Evolutionary conservation across 1,140 invertebrate genomes (phyloP).

Genomic region (Achroia grisella): DNA sequence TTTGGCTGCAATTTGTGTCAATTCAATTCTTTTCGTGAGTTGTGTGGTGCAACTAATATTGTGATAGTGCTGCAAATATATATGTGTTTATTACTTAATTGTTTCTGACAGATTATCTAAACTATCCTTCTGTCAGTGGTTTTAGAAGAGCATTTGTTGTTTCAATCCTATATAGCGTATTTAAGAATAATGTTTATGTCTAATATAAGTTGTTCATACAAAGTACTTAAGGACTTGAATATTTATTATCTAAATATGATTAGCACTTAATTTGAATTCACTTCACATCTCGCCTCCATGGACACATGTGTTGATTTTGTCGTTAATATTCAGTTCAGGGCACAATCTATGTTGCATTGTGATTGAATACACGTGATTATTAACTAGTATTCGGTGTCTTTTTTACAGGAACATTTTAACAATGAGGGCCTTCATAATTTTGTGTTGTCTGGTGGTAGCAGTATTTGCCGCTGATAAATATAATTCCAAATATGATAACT

Average conservation of each 20-base stretch:
- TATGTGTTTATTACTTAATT: too few relatives aligned
- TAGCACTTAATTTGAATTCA: slow-evolving; percentile 18
- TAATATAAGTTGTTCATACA: neutral
- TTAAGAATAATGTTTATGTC: neutral
- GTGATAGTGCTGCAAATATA: neutral
- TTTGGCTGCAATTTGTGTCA: slow-evolving; percentile 23
- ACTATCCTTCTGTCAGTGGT: neutral
- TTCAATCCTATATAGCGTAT: neutral
- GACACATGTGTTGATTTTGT: slow-evolving; percentile 21
- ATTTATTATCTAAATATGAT: neutral
- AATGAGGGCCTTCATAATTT: slow-evolving; percentile 46
- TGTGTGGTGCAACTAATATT: slow-evolving; percentile 5
- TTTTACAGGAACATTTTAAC: slow-evolving; percentile 23
- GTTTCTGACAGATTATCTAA: neutral
- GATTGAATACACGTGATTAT: slow-evolving; percentile 7
- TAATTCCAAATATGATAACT: slow-evolving; percentile 73
- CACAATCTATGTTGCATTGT: slow-evolving; percentile 16
- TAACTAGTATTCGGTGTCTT: slow-evolving; percentile 9
- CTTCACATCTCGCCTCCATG: slow-evolving; percentile 21
- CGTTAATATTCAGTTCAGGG: slow-evolving; percentile 28
- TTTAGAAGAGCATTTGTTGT: neutral
- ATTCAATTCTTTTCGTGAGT: slow-evolving; percentile 26
- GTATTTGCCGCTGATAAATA: slow-evolving; percentile 56
- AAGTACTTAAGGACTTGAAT: neutral
- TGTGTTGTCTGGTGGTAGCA: slow-evolving; percentile 41